Evolutionary conservation across 2,113 vertebrate species (phyloP).

Genomic region (Pseudorhombus dupliciocellatus): DNA sequence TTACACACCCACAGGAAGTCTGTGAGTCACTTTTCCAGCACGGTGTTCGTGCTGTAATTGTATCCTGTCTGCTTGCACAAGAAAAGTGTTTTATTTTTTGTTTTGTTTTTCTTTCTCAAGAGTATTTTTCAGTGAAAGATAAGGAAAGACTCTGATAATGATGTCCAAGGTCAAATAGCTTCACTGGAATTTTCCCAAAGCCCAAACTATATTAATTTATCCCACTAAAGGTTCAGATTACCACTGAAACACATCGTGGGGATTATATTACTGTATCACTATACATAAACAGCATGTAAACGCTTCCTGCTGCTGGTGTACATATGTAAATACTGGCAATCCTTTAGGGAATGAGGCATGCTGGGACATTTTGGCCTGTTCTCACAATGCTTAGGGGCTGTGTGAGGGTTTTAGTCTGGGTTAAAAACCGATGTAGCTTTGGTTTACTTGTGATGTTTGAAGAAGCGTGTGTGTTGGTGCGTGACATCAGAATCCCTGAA

Average conservation of each 20-base stretch:
- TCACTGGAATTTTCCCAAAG: slow-evolving; percentile 46
- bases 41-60: slow-evolving; percentile 9
- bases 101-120: slow-evolving; percentile 5
- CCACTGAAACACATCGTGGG: neutral
- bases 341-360: neutral
- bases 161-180: slow-evolving; percentile 47
- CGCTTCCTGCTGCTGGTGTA: neutral
- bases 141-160: slow-evolving; percentile 35
- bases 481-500: slow-evolving; percentile 49
- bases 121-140: slow-evolving; percentile 23
- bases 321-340: neutral
- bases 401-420: no score
- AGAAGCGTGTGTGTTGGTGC: neutral
- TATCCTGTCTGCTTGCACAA: slow-evolving; percentile 9
- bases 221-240: slow-evolving; percentile 27
- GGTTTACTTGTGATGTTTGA: neutral
- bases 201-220: slow-evolving; percentile 17
- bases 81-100: neutral
- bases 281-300: neutral
- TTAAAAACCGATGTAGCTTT: neutral
- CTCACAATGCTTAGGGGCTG: no score
- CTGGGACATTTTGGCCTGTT: no score
- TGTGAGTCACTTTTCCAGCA: neutral
- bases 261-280: neutral
- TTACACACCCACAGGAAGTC: slow-evolving; percentile 44